Base-by-base conservation (phyloP, 2,113 vertebrate genomes). In the Malurus cyaneus region DNA sequence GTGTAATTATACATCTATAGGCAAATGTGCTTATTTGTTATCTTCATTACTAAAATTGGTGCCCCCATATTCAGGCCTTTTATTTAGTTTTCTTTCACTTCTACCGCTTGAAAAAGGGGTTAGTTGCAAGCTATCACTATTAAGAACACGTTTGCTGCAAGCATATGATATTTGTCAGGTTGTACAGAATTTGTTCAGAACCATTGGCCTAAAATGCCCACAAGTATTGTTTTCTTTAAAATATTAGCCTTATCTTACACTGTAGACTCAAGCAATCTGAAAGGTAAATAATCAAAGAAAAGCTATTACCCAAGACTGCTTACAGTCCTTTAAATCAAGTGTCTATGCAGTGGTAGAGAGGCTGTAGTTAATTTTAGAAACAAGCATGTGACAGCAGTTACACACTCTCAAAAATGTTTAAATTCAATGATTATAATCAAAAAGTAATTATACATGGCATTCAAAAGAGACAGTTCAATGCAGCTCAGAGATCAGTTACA, bases 221-320 rank as follows among this genome's bases (percentile, higher is more conserved):
- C 76, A 86, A 84, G 60, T 61, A 76, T 81, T 94, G 65, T 92
- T 96, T 79, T 49, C 76, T 96, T 84, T 72, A 65, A 95, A 94
- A 89, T 56, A 80, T 77, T 82, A 67, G 60, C 69, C 82, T 97
- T 96, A 92, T 96, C 89, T 95, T 64, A 56, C 49, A 53, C 14
- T 19, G 65, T 96, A 57, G 88, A 67, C 61, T 86, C 44, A 61
- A 79, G 69, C 84, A 92, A 95, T 94, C 90, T 92, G 88, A 81
- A 95, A 94, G 49, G 93, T 94, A 93, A 96, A 95, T 92, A 96
- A 83, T 90, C 80, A 95, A 88, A 93, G 91, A 53, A 31, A 91
- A 96, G 80, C 92, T 86, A 79, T 95, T 95, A 90, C 83, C 92
- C 82, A 69, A 60, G 88, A 34, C 60, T 86, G 56, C 49, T 93